Percentiles rank a stretch among this genome's conserved stretches.
Conservation (phyloP, 2,797 vertebrate genomes). For the Sylvia borin region DNA sequence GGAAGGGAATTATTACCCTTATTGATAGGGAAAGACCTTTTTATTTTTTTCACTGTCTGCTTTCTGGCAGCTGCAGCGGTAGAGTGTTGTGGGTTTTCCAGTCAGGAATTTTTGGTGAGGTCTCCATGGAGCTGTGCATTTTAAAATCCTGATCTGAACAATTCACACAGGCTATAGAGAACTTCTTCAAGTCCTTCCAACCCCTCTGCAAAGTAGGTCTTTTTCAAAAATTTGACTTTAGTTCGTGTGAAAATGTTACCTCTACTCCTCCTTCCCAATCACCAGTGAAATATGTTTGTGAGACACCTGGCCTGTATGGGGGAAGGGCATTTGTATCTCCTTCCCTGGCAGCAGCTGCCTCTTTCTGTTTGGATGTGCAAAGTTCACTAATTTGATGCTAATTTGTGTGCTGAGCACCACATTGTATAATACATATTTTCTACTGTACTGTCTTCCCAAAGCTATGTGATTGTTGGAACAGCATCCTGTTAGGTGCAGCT, state of each 20-base stretch:
- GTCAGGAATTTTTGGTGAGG: not conserved
- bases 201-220: not conserved
- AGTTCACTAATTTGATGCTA: not conserved
- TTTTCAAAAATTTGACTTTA: not conserved
- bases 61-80: not conserved
- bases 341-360: not conserved
- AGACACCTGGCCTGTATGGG: not conserved
- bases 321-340: not conserved
- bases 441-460: not conserved
- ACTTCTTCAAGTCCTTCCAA: not conserved
- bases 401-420: not conserved
- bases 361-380: not conserved
- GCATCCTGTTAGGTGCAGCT: not conserved
- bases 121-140: not conserved
- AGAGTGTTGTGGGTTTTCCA: not conserved
- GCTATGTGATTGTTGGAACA: not conserved
- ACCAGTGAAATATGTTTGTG: fast-evolving
- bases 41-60: not conserved
- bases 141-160: not conserved
- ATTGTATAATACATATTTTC: fast-evolving
- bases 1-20: not conserved
- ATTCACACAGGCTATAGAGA: not conserved
- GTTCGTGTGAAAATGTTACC: fast-evolving
- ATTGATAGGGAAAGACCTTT: not conserved
- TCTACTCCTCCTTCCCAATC: not conserved